Base-by-base conservation (phyloP, 2,113 vertebrate genomes). In the Cyprinodon variegatus region DNA sequence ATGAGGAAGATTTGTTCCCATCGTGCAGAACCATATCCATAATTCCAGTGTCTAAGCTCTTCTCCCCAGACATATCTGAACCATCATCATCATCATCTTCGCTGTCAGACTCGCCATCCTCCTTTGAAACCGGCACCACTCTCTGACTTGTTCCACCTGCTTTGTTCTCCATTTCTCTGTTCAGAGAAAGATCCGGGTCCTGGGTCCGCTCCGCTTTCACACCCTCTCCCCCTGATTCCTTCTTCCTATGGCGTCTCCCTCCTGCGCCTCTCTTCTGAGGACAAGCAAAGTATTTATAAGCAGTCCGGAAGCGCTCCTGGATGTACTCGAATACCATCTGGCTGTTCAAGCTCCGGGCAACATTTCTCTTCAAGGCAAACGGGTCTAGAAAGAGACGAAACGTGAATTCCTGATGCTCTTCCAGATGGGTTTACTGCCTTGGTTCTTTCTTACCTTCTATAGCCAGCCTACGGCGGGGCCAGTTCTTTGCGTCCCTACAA, bases 301-400 rank as follows among this genome's bases (percentile, higher is more conserved):
- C 96, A 38, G 94, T 94, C 65, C 97, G 96, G 90, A 99, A 97
- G 70, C 98, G 95, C 89, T 99, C 98, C 93, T 97, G 96, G 90
- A 99, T 96, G 93, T 99, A 99, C 90, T 99, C 98, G 57, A 97
- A 99, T 67, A 99, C 98, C 97, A 99, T 98, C 88, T 99, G 98
- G 93, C 97, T 99, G 93, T 99, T 99, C 74, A 99, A 93, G 88
- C 98, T 99, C 48, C 98, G 96, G 57, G 97, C 98, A 82, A 99
- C 96, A 64, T 99, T 99, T 91, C 97, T 96, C 94, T 99, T 99
- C 91, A 98, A 86, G 81, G 97, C 96, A 95, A 98, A 99, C 12
- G 97, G 98, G 94, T 99, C 98, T 99, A 17, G 29, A 29, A 63
- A 4, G 10, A 3, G 50, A 0, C 60, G 3, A 64, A 59, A 74